Evolutionary conservation across 1,140 invertebrate genomes (phyloP).

Genomic region (Phthorimaea operculella): DNA sequence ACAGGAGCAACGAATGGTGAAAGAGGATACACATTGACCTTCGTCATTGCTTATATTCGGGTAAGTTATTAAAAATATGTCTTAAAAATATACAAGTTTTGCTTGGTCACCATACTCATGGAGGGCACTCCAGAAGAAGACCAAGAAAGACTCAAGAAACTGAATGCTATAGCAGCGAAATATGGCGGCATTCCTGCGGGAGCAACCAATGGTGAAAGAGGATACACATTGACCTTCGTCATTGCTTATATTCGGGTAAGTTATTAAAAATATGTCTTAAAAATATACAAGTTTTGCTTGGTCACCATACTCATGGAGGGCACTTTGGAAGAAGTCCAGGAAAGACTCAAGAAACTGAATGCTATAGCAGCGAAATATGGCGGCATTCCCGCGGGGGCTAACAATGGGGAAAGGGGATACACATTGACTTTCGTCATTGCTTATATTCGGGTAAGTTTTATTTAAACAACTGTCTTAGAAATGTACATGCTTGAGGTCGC

Average conservation of each 20-base stretch:
- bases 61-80: too few species aligned
- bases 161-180: slow-evolving; percentile 84
- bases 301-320: slow-evolving; percentile 96
- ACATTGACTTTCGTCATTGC: slow-evolving; percentile 98
- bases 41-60: slow-evolving; percentile 98
- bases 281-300: slow-evolving; percentile 81
- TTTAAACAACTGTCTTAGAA: too few species aligned
- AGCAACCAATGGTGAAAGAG: too few species aligned
- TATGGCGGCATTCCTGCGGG: slow-evolving; percentile 84
- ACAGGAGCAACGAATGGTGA: too few species aligned
- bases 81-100: too few species aligned
- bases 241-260: slow-evolving; percentile 95
- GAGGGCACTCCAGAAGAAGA: slow-evolving; percentile 86
- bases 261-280: too few species aligned
- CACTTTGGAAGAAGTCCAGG: slow-evolving; percentile 73
- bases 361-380: slow-evolving; percentile 79
- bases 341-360: slow-evolving; percentile 84
- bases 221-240: slow-evolving; percentile 97
- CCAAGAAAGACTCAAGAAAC: slow-evolving; percentile 75
- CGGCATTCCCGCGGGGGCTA: slow-evolving; percentile 89
- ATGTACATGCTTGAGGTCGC: slow-evolving; percentile 84
- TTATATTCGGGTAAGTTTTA: slow-evolving; percentile 90
- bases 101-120: slow-evolving; percentile 93
- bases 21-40: slow-evolving; percentile 97
- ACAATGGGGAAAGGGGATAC: slow-evolving; percentile 95